phyloP scores from a whole-genome alignment of 2,888 invertebrate species.

The Clunio marinus region DNA sequence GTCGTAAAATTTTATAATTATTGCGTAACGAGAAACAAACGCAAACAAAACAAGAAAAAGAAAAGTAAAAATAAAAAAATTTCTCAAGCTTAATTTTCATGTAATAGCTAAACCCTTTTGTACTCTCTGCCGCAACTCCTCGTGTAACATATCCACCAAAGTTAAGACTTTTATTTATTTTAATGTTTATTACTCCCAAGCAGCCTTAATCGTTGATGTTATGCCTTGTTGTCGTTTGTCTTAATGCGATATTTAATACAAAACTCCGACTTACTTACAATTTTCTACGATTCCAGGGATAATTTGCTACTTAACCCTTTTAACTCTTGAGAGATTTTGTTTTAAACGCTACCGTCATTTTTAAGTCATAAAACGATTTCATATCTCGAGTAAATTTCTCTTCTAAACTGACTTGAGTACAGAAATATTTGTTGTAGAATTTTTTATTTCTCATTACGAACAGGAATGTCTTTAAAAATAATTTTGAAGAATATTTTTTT shows the following conservation, averaged over 20 bases:
- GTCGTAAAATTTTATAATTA: conserved; percentile 28
- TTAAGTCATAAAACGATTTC: neutral
- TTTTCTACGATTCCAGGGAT: neutral
- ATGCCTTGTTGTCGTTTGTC: conserved; percentile 11
- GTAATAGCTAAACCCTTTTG: neutral
- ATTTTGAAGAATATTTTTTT: too few species aligned
- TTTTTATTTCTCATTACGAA: too few species aligned
- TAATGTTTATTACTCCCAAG: conserved; percentile 1
- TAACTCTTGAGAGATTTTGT: neutral
- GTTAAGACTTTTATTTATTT: neutral
- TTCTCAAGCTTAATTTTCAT: conserved; percentile 15
- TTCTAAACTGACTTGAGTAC: too few species aligned
- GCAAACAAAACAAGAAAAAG: neutral
- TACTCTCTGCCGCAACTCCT: too few species aligned
- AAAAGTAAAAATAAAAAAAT: too few species aligned
- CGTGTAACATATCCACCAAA: neutral
- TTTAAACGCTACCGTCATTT: neutral
- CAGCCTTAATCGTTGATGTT: conserved; percentile 13
- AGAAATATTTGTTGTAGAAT: too few species aligned
- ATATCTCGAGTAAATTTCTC: too few species aligned
- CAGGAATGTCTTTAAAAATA: too few species aligned
- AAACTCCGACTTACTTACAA: neutral
- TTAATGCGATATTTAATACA: neutral
- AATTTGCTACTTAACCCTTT: conserved; percentile 7
- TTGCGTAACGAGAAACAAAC: conserved; percentile 13